phyloP scores from a whole-genome alignment of 2,113 vertebrate genomes.

The Carassius gibelio region DNA sequence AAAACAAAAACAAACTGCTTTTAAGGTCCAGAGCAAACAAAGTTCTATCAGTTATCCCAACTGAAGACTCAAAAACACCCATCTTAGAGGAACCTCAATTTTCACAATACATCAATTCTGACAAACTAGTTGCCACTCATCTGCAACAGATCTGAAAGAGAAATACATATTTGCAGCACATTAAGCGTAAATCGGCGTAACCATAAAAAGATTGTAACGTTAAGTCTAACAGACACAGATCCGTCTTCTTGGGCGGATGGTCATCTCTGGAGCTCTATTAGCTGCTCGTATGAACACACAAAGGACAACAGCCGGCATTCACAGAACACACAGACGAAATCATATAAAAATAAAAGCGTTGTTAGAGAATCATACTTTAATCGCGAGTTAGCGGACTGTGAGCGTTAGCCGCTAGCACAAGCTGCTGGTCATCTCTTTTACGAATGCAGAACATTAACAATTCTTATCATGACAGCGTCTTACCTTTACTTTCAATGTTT shows the following conservation, averaged over 20 bases:
- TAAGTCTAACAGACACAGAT: not conserved
- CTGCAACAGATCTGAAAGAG: not conserved
- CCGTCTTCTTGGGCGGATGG: conserved; percentile 23
- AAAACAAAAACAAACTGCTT: not conserved
- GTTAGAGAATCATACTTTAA: not conserved
- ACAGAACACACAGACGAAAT: not conserved
- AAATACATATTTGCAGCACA: not conserved
- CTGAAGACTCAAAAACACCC: not conserved
- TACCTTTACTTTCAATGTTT: conserved; percentile 53
- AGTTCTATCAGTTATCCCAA: not conserved
- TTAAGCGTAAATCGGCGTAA: not conserved
- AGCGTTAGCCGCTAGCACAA: conserved; percentile 28
- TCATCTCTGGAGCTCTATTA: conserved; percentile 19
- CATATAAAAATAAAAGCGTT: not conserved
- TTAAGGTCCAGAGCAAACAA: not conserved
- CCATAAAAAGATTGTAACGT: not conserved
- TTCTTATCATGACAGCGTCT: not conserved
- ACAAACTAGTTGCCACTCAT: not conserved
- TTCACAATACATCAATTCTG: not conserved
- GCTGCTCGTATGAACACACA: not conserved
- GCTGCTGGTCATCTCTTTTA: not conserved
- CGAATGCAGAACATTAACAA: not conserved
- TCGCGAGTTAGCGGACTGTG: conserved; percentile 5
- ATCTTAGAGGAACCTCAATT: not conserved
- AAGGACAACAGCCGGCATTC: not conserved